Base-by-base conservation (phyloP, 2,113 vertebrate species). In the Empidonax alnorum region DNA sequence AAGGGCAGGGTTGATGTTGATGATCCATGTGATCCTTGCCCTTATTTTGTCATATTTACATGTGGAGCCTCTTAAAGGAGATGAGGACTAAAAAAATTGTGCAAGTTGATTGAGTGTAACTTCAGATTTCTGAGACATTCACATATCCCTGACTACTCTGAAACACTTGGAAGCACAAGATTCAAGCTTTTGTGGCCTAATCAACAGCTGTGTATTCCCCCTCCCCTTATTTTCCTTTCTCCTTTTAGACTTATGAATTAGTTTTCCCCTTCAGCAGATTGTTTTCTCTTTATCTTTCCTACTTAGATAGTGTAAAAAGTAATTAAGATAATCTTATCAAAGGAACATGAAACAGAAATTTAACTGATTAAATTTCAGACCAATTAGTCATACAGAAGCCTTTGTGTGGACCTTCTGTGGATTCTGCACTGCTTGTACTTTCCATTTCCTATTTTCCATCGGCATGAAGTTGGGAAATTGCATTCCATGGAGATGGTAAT, bases 321-420 rank as follows among this genome's bases (percentile, higher is more conserved):
- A 96, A 96, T 96, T 96, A 97, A 96, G 95, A 97, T 96, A 94
- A 96, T 96, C 92, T 96, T 97, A 96, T 95, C 94, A 96, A 91
- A 96, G 75, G 88, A 95, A 96, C 94, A 96, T 91, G 94, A 96
- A 97, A 96, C 95, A 97, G 92, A 97, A 97, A 94, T 96, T 90
- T 96, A 95, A 95, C 96, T 96, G 96, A 97, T 97, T 93, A 96
- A 89, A 96, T 97, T 94, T 96, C 93, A 96, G 90, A 93, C 93
- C 88, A 97, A 96, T 97, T 97, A 96, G 95, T 95, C 93, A 92
- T 90, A 93, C 84, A 94, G 86, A 87, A 93, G 95, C 95, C 78
- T 97, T 94, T 96, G 88, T 95, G 84, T 39, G 86, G 96, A 59
- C 79, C 94, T 97, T 96, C 83, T 89, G 94, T 90, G 90, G 93